Evolutionary conservation across 2,113 vertebrate species (phyloP).

Genomic region (Pluvialis apricaria): DNA sequence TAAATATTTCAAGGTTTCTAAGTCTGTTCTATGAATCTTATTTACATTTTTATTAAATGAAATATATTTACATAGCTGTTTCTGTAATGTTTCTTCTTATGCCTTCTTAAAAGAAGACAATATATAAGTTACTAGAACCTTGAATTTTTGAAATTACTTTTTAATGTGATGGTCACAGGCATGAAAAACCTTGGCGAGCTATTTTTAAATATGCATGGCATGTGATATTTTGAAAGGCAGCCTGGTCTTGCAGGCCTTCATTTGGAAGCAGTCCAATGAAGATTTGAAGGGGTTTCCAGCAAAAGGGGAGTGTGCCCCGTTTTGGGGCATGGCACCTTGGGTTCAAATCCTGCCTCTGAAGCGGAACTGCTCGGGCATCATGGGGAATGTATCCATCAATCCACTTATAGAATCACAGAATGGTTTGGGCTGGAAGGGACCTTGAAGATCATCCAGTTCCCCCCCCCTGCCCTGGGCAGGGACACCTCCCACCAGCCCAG

Average conservation of each 20-base stretch:
- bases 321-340: neutral
- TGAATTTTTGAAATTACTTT: conserved; percentile 11
- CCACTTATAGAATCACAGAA: neutral
- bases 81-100: neutral
- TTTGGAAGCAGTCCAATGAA: neutral
- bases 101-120: neutral
- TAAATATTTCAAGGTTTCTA: conserved; percentile 47
- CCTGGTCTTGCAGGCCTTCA: neutral
- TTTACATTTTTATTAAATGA: conserved; percentile 59
- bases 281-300: neutral
- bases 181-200: neutral
- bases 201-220: neutral
- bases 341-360: neutral
- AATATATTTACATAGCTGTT: conserved; percentile 49
- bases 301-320: accelerated
- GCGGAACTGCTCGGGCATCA: accelerated
- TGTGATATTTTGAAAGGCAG: neutral
- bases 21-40: conserved; percentile 50
- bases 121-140: neutral
- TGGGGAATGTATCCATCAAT: neutral
- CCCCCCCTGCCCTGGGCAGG: neutral
- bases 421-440: neutral
- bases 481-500: neutral
- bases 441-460: neutral
- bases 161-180: neutral